Base-by-base conservation (phyloP, 2,113 vertebrate genomes). In the mouse (Mus musculus) region DNA sequence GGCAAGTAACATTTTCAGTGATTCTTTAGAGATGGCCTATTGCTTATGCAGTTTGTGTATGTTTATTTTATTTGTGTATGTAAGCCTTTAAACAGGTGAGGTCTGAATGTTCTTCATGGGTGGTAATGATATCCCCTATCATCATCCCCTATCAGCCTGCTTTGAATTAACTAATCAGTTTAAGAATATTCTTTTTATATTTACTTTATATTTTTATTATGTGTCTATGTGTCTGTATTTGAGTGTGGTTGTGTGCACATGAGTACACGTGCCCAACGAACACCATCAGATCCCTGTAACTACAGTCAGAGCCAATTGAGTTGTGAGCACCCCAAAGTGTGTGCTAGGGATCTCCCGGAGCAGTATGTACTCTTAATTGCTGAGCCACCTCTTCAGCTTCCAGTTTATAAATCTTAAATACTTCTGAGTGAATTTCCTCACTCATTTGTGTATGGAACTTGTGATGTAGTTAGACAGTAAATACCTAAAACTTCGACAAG, bases 391-490 rank as follows among this genome's bases (percentile, higher is more conserved):
- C 56, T 42, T 84, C n/a, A 63, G n/a, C n/a, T 84, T 36, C 46
- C 65, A 88, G 22, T 61, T 93, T 72, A 90, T 88, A n/a, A 89
- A 85, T 93, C 20, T 39, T 86, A 71, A 71, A 39, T 80, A 63
- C 1, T 89, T 46, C 26, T 89, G 17, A 36, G 3, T 88, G 10
- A 71, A 17, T 85, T 52, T 85, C n/a, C 17, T 81, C 59, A 69
- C 71, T 86, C 24, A 30, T 73, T 56, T 61, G 33, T 78, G 90
- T 61, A 76, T 49, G 39, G 61, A 46, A 84, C 87, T 85, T 91
- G 82, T 86, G 28, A 54, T 42, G 80, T 95, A 56, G 17, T 89
- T 93, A 46, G 4, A 71, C 17, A 73, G 49, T 54, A 28, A 75
- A 12, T 84, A 89, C 6, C n/a, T 93, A 80, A 46, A 88, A 54